Evolutionary conservation across 2,888 invertebrate species (phyloP).

Genomic region (Orchesella flavescens): DNA sequence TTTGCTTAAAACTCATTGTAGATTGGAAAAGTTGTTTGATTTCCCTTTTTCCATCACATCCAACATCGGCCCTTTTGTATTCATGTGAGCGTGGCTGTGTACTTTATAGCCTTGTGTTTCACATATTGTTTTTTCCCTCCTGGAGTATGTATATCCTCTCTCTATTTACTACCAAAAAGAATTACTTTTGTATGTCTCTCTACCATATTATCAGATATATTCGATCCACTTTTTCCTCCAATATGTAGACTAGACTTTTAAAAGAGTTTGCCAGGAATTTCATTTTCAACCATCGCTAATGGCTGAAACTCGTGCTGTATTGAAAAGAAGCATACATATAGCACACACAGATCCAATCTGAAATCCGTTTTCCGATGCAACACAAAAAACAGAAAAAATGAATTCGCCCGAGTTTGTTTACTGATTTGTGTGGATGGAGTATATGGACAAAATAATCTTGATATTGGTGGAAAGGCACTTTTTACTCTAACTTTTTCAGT

Average conservation of each 20-base stretch:
- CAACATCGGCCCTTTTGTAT: neutral
- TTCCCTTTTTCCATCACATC: neutral
- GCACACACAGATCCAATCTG: slow-evolving; percentile 15
- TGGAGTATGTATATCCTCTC: slow-evolving; percentile 12
- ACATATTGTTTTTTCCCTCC: slow-evolving; percentile 19
- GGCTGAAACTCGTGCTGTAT: neutral
- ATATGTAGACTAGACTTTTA: neutral
- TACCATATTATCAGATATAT: too few species aligned
- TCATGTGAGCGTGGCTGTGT: neutral
- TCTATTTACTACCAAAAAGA: neutral
- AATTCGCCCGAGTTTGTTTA: neutral
- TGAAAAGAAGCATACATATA: neutral
- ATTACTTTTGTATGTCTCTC: too few species aligned
- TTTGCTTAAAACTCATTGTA: slow-evolving; percentile 30
- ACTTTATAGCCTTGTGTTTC: slow-evolving; percentile 1
- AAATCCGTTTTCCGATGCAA: neutral
- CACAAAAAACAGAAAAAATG: slow-evolving; percentile 2
- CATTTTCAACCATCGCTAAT: slow-evolving; percentile 24
- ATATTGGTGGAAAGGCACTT: too few species aligned
- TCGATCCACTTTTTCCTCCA: neutral
- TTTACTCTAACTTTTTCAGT: too few species aligned
- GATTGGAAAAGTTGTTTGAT: slow-evolving; percentile 42
- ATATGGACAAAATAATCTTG: neutral
- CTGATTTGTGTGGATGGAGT: neutral
- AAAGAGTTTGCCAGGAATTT: slow-evolving; percentile 29